These are phyloP conservation scores for Torymus tubicola DNA, from an alignment of 2,888 invertebrate genomes.

Conservation along the genomic window DNA sequence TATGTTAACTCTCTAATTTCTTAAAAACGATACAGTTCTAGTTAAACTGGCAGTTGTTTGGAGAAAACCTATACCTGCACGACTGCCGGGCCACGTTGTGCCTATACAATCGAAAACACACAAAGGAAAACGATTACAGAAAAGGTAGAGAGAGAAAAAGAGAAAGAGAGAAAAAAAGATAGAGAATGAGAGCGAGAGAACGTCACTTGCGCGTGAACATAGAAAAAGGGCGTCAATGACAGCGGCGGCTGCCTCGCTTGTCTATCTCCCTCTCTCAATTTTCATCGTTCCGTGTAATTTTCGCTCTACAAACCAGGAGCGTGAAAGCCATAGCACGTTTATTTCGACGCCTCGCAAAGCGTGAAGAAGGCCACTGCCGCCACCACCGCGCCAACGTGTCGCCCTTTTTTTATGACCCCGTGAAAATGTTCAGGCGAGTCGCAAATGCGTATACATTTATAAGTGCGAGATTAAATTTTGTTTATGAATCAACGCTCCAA, in stretches of 20 bases:
- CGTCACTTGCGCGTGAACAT: background rate
- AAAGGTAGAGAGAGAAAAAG: background rate
- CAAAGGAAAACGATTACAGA: slow-evolving; percentile 56
- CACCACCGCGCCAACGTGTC: too few species aligned
- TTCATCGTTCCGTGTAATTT: slow-evolving; percentile 20
- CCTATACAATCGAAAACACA: slow-evolving; percentile 64
- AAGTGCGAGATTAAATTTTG: too few species aligned
- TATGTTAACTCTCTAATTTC: background rate
- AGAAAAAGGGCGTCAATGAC: slow-evolving; percentile 23
- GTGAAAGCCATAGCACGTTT: too few species aligned
- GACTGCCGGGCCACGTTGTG: slow-evolving; percentile 63
- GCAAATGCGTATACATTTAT: too few species aligned
- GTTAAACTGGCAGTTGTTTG: slow-evolving; percentile 53
- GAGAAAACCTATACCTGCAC: slow-evolving; percentile 62
- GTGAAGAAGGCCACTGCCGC: too few species aligned
- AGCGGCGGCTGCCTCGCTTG: background rate
- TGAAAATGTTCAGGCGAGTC: too few species aligned
- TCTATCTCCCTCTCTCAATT: slow-evolving; percentile 9
- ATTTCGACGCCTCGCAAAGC: too few species aligned
- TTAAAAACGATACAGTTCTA: background rate
- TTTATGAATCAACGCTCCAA: too few species aligned
- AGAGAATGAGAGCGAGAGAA: background rate
- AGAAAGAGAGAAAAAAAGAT: background rate
- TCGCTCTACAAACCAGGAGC: background rate
- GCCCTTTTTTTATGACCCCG: too few species aligned